A percentile compares a stretch with the other conserved stretches of the same genome.
These are phyloP conservation scores for Neoitamus cyanurus DNA, from an alignment of 2,888 invertebrate genomes.

Conservation along the genomic window DNA sequence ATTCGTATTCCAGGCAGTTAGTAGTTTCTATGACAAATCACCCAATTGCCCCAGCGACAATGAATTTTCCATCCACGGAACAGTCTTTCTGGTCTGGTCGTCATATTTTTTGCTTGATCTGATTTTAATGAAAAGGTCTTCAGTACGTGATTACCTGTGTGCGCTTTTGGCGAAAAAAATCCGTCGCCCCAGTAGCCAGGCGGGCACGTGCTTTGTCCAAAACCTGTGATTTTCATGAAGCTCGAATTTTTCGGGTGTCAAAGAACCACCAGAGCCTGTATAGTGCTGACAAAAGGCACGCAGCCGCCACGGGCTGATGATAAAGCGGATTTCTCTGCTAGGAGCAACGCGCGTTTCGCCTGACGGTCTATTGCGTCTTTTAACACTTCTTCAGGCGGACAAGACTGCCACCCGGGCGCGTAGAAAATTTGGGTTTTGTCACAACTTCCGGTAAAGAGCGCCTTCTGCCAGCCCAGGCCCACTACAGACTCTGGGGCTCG, in stretches of 20 bases:
- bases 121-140: not conserved
- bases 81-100: not conserved
- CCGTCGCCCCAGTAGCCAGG: not conserved
- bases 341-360: not conserved
- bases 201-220: not conserved
- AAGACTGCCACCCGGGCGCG: not conserved
- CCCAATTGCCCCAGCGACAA: not conserved
- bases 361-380: not conserved
- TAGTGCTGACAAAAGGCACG: not conserved
- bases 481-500: not conserved
- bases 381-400: not conserved
- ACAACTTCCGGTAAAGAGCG: not conserved
- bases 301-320: not conserved
- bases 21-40: not conserved
- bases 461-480: not conserved
- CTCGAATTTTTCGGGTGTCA: not conserved
- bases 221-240: not conserved
- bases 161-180: not conserved
- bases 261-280: not conserved
- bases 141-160: not conserved
- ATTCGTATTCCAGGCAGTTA: not conserved
- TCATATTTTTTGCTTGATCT: not conserved
- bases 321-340: not conserved
- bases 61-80: not conserved
- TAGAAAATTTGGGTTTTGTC: not conserved